Evolutionary conservation across 2,797 vertebrate genomes (phyloP).

Genomic region (Fistularia commersonii): DNA sequence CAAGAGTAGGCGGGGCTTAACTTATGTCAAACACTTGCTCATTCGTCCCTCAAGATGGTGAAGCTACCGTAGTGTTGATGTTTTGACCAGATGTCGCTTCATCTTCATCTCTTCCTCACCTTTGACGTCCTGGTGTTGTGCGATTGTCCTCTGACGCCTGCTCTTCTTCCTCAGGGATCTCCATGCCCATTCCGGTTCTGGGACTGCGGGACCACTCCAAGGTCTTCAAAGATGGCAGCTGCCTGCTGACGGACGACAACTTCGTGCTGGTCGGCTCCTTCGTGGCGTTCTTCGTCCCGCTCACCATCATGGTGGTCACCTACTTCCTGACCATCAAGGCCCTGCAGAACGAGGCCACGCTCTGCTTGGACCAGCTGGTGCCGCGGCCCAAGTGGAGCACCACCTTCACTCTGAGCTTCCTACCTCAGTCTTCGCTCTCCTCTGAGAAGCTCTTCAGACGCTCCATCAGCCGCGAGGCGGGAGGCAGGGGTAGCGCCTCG

Average conservation of each 20-base stretch:
- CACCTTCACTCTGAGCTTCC: conserved; percentile 80
- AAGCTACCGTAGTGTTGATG: not conserved
- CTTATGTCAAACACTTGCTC: no score
- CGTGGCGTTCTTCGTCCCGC: conserved; percentile 91
- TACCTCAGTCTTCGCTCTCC: conserved; percentile 86
- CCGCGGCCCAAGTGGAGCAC: conserved; percentile 84
- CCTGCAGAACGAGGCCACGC: conserved; percentile 87
- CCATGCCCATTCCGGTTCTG: conserved; percentile 92
- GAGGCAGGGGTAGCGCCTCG: conserved; percentile 31
- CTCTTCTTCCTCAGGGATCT: conserved; percentile 80
- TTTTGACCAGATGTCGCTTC: not conserved
- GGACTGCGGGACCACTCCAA: conserved; percentile 89
- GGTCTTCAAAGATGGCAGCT: conserved; percentile 89
- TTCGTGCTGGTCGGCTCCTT: conserved; percentile 94
- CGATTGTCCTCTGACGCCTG: not conserved
- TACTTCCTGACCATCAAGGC: conserved; percentile 93
- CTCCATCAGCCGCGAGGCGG: conserved; percentile 80
- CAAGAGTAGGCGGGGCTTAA: no score
- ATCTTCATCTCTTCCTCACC: not conserved
- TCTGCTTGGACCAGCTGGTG: conserved; percentile 85
- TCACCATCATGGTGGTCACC: conserved; percentile 94
- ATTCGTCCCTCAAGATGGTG: no score
- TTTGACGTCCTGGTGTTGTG: not conserved
- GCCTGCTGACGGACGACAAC: conserved; percentile 84
- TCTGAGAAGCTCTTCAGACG: conserved; percentile 87